Percentiles rank a stretch among this genome's conserved stretches.
Conservation (phyloP, 2,113 vertebrate genomes). For the Suncus etruscus region DNA sequence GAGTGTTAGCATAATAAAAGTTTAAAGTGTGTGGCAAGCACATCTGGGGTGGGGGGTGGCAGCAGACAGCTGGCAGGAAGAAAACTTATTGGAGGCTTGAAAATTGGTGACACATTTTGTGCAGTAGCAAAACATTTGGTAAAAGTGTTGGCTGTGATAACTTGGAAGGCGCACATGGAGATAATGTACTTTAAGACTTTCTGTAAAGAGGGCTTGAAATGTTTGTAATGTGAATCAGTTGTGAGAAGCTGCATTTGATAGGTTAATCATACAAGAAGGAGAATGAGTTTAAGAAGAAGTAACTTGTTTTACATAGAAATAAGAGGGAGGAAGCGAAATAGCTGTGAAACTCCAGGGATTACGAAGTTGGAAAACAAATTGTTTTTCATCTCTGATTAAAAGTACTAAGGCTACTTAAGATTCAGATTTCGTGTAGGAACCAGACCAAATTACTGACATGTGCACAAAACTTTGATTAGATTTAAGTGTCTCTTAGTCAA, state of each 20-base stretch:
- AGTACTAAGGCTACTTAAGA: not conserved
- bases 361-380: not conserved
- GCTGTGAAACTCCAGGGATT: not conserved
- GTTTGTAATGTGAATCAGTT: not conserved
- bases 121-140: not conserved
- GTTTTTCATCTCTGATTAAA: not conserved
- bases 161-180: not conserved
- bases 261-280: not conserved
- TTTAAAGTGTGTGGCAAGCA: not conserved
- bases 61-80: not conserved
- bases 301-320: not conserved
- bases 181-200: not conserved
- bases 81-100: not conserved
- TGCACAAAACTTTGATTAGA: not conserved
- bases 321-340: not conserved
- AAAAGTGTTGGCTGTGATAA: not conserved
- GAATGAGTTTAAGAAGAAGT: not conserved
- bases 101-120: not conserved
- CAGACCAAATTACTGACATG: not conserved
- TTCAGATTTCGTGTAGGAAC: not conserved
- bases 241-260: not conserved
- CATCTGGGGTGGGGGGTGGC: not conserved
- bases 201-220: not conserved
- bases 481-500: not conserved
- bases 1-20: not conserved